Conservation (phyloP, 2,113 vertebrate genomes). For the Okapia johnstoni region DNA sequence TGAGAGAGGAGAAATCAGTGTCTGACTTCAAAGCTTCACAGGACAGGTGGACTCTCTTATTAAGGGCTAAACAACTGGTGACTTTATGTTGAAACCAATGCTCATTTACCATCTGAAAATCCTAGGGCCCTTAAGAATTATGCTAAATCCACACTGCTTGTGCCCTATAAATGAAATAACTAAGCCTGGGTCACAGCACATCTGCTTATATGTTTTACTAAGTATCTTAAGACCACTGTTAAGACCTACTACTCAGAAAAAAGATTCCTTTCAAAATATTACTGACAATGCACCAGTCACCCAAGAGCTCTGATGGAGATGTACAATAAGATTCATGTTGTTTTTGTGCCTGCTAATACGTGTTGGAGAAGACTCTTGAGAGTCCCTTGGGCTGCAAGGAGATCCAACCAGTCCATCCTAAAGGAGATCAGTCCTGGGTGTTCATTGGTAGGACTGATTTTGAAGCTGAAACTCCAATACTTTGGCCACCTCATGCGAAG, state of each 20-base stretch:
- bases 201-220: not conserved
- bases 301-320: not conserved
- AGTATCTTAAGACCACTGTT: not conserved
- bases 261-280: not conserved
- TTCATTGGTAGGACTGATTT: too few species aligned
- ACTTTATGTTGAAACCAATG: not conserved
- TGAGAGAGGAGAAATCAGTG: not conserved
- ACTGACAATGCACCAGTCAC: not conserved
- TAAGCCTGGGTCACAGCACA: not conserved
- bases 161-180: not conserved
- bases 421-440: too few species aligned
- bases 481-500: too few species aligned
- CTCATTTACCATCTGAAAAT: not conserved
- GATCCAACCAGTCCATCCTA: too few species aligned
- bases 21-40: not conserved
- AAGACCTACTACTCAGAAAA: not conserved
- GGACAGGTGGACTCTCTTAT: not conserved
- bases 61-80: not conserved
- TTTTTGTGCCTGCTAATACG: not conserved
- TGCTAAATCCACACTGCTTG: not conserved
- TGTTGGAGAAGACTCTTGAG: too few species aligned
- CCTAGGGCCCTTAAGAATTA: not conserved
- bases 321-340: not conserved
- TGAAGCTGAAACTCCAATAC: too few species aligned
- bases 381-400: too few species aligned